A percentile compares a stretch with the other conserved stretches of the same genome.
phyloP scores from a whole-genome alignment of 2,797 vertebrate species.

The Microctenopoma lineatum region DNA sequence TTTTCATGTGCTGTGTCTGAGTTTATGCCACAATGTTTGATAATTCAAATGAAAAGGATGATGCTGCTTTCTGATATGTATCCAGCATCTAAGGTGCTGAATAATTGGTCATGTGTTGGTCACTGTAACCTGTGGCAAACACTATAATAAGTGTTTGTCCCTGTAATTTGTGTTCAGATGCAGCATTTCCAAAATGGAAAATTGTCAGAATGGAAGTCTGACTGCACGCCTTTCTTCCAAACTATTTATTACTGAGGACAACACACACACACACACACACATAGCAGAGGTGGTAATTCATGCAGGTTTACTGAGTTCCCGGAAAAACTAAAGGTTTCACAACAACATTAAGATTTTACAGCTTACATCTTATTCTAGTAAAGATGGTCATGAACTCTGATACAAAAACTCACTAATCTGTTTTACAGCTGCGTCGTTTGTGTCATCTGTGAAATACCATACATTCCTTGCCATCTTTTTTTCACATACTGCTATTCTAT shows the following conservation, averaged over 20 bases:
- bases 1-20: not conserved
- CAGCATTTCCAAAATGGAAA: slow-evolving; percentile 55
- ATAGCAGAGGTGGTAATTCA: not conserved
- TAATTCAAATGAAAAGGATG: not conserved
- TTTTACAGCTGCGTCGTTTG: not conserved
- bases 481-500: not conserved
- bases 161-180: slow-evolving; percentile 14
- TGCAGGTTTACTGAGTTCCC: too few species aligned
- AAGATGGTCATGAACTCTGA: not conserved
- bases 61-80: slow-evolving; percentile 1
- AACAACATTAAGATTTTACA: not conserved
- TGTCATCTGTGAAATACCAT: not conserved
- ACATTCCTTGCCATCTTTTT: not conserved
- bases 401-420: not conserved
- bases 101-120: slow-evolving; percentile 5
- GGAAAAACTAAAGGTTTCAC: too few species aligned
- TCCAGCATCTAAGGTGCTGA: not conserved
- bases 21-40: not conserved
- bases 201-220: not conserved
- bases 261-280: not conserved
- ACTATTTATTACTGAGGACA: not conserved
- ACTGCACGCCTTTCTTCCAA: too few species aligned
- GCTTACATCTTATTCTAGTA: not conserved
- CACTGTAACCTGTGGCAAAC: not conserved
- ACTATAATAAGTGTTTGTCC: slow-evolving; percentile 15